Base-by-base conservation (phyloP, 2,797 vertebrate genomes). In the Poeciliopsis gracilis region DNA sequence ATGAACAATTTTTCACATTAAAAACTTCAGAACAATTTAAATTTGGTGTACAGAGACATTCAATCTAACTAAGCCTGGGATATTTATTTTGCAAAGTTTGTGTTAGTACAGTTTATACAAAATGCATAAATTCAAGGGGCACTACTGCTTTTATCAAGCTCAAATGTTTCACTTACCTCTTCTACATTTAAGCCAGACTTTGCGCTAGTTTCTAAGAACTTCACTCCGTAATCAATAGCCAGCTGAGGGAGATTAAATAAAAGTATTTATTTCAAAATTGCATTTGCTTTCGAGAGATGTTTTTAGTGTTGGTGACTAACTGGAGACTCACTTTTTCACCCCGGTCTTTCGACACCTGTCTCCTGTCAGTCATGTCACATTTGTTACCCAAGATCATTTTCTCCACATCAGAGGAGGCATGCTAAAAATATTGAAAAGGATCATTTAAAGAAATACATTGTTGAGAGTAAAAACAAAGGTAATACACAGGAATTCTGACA, bases 361-460 rank as follows among this genome's bases (percentile, higher is more conserved):
- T 97, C 94, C 96, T 97, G 88, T 99, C 98, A 86, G 97, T 97
- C 98, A 99, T 99, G 91, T 99, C 98, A 83, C 97, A 99, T 92
- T 99, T 99, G 94, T 99, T 99, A 28, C 98, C 98, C 81, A 99
- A 92, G 91, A 99, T 96, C 97, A 99, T 99, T 90, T 97, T 97
- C 95, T 99, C 98, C 49, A 99, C 98, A 76, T 99, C 98, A 61
- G 98, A 98, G 10, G 98, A 99, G 46, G 98, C 98, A 78, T 99
- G 98, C 98, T 99, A 91, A 70, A 84, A 77, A 73, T 82, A 74
- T 38, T 55, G 41, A 71, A 73, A 33, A 78, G 74, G n/a, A 66
- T 71, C 8, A 36, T 83, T 70, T 80, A 25, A 61, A 1, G 53
- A 75, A 45, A 33, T 4, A 45, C 6, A 45, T 28, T 28, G 13